A percentile compares a stretch with the other conserved stretches of the same genome.
Evolutionary conservation across 2,797 vertebrate species (phyloP).

Genomic region (Botia kubotai): DNA sequence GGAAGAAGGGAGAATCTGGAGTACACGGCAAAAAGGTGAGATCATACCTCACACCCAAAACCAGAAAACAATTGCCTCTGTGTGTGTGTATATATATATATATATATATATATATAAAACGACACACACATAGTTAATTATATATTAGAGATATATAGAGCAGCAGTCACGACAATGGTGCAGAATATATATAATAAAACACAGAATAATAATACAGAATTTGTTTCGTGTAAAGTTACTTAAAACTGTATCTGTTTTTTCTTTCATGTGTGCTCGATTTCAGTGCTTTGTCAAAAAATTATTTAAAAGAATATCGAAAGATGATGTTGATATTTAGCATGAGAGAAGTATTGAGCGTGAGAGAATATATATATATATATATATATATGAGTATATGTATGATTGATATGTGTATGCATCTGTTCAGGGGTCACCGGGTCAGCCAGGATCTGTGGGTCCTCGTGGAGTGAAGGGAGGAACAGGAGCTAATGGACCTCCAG

Average conservation of each 20-base stretch:
- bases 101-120: neutral
- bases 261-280: neutral
- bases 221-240: too few species aligned
- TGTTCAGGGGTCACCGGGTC: constrained; percentile 62
- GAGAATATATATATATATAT: too few species aligned
- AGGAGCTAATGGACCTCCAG: constrained; percentile 71
- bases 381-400: too few species aligned
- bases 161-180: too few species aligned
- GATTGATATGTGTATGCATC: neutral
- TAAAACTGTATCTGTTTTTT: neutral
- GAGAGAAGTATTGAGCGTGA: too few species aligned
- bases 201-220: too few species aligned
- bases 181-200: too few species aligned
- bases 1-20: constrained; percentile 72
- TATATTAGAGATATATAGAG: neutral
- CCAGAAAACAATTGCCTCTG: neutral
- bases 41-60: neutral
- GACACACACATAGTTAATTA: neutral
- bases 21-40: constrained; percentile 68
- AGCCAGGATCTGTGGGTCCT: constrained; percentile 64
- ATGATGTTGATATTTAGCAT: neutral
- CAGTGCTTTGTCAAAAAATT: neutral
- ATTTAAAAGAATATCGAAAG: neutral
- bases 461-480: constrained; percentile 67
- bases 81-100: too few species aligned